These are phyloP conservation scores for Philereme vetulata DNA, from an alignment of 2,888 invertebrate genomes.

Conservation along the genomic window DNA sequence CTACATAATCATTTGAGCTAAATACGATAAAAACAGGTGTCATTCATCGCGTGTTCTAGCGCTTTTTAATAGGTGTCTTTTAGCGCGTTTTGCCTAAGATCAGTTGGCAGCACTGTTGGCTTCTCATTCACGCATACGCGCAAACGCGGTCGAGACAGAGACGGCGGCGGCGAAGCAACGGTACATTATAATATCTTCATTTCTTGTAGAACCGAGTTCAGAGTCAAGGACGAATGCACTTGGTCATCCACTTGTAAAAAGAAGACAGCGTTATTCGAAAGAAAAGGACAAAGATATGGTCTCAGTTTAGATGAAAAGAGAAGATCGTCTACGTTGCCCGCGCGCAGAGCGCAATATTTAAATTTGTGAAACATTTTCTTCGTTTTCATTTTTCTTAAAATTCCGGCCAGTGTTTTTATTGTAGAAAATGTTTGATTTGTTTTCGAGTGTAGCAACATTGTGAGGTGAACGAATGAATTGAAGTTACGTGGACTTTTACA, in stretches of 20 bases:
- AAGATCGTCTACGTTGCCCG: slow-evolving; percentile 59
- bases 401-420: slow-evolving; percentile 39
- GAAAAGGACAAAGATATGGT: slow-evolving; percentile 49
- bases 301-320: slow-evolving; percentile 61
- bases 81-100: too few relatives aligned
- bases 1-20: too few relatives aligned
- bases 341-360: slow-evolving; percentile 52
- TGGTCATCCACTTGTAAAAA: slow-evolving; percentile 48
- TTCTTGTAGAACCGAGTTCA: slow-evolving; percentile 61
- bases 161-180: slow-evolving; percentile 62
- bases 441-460: slow-evolving; percentile 56
- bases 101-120: too few relatives aligned
- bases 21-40: too few relatives aligned
- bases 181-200: slow-evolving; percentile 59
- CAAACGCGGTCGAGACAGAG: slow-evolving; percentile 44
- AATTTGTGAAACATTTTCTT: slow-evolving; percentile 48
- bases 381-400: slow-evolving; percentile 36
- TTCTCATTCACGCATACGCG: slow-evolving; percentile 49
- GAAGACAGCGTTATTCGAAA: slow-evolving; percentile 48
- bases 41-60: too few relatives aligned
- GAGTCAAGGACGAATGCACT: slow-evolving; percentile 78
- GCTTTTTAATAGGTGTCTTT: too few relatives aligned
- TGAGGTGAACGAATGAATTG: slow-evolving; percentile 33
- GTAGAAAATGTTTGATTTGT: slow-evolving; percentile 39
- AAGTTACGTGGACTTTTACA: slow-evolving; percentile 57